Evolutionary conservation across 2,797 vertebrate species (phyloP).

Genomic region (Sphenodon punctatus): DNA sequence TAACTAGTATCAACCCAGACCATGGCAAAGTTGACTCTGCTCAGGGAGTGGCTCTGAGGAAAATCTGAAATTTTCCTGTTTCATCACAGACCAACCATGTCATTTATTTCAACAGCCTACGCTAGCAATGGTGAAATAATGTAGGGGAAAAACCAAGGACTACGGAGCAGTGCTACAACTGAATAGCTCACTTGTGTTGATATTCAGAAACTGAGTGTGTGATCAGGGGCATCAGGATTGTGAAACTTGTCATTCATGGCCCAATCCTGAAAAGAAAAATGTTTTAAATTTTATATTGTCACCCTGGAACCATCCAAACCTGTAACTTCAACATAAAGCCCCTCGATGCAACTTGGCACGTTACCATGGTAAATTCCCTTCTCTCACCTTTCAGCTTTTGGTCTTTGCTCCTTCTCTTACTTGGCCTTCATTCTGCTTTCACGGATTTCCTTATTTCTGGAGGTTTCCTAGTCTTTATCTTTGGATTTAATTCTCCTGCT

Average conservation of each 20-base stretch:
- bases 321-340: neutral
- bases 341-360: neutral
- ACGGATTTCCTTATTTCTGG: neutral
- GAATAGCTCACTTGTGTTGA: neutral
- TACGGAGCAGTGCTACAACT: neutral
- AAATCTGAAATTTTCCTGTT: neutral
- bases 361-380: neutral
- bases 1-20: neutral
- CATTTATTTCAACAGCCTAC: constrained; percentile 3
- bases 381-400: neutral
- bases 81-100: constrained; percentile 2
- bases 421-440: neutral
- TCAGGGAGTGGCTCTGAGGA: neutral
- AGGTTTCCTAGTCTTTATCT: neutral
- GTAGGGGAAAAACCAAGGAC: too few species aligned
- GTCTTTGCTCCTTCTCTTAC: neutral
- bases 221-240: neutral
- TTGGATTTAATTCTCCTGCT: neutral
- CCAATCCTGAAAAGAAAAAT: neutral
- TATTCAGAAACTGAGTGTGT: neutral
- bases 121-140: neutral
- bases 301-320: neutral
- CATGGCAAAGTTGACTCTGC: neutral
- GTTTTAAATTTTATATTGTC: neutral
- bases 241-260: too few species aligned